Evolutionary conservation across 2,113 vertebrate species (phyloP), one percentile per base, ranked within the genome.

Genomic region (Menura novaehollandiae): DNA sequence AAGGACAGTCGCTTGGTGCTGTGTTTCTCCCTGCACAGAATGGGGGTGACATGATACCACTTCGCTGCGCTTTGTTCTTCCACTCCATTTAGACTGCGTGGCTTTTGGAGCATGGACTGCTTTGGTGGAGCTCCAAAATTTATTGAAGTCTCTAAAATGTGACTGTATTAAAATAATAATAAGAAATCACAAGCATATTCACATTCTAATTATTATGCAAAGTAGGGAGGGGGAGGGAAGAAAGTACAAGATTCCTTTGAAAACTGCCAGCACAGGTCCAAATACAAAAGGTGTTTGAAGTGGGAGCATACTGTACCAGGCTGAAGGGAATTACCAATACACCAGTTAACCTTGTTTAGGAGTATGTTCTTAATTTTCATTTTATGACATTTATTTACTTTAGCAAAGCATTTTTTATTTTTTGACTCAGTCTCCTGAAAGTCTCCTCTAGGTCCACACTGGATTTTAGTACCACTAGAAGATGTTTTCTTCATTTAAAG

Each of bases 241-340:
- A 72, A 78, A 91, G 49, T 28, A 73, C 1, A 19, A 76, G 77
- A 94, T 82, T 93, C 51, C 85, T 94, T 87, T 95, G 81, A 86
- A 91, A 92, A 85, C 80, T 93, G 79, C 93, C 95, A 94, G 67
- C 79, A 68, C 60, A 91, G 82, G 67, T 73, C 76, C 59, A 88
- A 88, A 94, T 80, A 94, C 71, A 88, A 85, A 81, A 72, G 66
- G 35, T 89, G 52, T 95, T 95, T 97, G 91, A 96, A 94, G 75
- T 94, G 62, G 83, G 64, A 95, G 67, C 78, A 58, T 15, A 7
- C 14, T 47, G 17, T 53, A 85, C 22, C 58, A 83, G 49, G 47
- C 52, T 91, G 88, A 75, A 93, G 69, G 69, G 69, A 88, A 80
- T 64, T 86, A 43, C 75, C 47, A 53, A n/a, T 74, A 24, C 14